Evolutionary conservation across 1,140 invertebrate genomes (phyloP).

Genomic region (Battus philenor): DNA sequence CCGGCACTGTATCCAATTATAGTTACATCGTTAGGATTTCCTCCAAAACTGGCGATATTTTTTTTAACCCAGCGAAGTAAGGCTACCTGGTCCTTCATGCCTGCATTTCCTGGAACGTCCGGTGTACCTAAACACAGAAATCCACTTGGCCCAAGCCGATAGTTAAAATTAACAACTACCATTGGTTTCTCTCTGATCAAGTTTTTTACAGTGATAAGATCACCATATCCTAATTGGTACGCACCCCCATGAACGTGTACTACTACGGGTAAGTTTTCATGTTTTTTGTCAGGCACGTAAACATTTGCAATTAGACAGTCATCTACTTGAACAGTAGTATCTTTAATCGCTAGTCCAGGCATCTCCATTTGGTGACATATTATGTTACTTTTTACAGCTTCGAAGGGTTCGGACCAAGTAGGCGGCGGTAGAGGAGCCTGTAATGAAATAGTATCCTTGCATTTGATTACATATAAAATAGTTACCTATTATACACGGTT

Average conservation of each 20-base stretch:
- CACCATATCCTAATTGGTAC: slow-evolving; percentile 27
- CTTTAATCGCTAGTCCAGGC: neutral
- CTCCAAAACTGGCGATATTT: slow-evolving; percentile 39
- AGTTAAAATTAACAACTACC: slow-evolving; percentile 37
- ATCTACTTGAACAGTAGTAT: slow-evolving; percentile 18
- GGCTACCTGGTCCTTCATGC: slow-evolving; percentile 41
- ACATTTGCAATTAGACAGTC: slow-evolving; percentile 28
- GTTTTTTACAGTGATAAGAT: slow-evolving; percentile 13
- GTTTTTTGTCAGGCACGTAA: slow-evolving; percentile 20
- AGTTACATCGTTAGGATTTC: slow-evolving; percentile 40
- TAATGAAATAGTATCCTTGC: slow-evolving; percentile 13
- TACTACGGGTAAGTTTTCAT: slow-evolving; percentile 22
- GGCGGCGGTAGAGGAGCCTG: slow-evolving; percentile 34
- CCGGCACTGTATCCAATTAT: slow-evolving; percentile 39
- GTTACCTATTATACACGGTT: too few species aligned
- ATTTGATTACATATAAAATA: too few species aligned
- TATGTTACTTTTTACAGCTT: slow-evolving; percentile 23
- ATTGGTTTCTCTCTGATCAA: slow-evolving; percentile 25
- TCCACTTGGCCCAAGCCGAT: slow-evolving; percentile 34
- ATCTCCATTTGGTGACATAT: slow-evolving; percentile 26
- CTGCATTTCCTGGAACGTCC: slow-evolving; percentile 37
- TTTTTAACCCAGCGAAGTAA: slow-evolving; percentile 34
- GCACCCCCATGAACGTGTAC: slow-evolving; percentile 39
- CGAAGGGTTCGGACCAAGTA: slow-evolving; percentile 24
- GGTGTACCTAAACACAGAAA: slow-evolving; percentile 41